A percentile compares a stretch with the other conserved stretches of the same genome.
These are phyloP conservation scores for Pituophis catenifer DNA, from an alignment of 2,113 vertebrate species.

Conservation along the genomic window DNA sequence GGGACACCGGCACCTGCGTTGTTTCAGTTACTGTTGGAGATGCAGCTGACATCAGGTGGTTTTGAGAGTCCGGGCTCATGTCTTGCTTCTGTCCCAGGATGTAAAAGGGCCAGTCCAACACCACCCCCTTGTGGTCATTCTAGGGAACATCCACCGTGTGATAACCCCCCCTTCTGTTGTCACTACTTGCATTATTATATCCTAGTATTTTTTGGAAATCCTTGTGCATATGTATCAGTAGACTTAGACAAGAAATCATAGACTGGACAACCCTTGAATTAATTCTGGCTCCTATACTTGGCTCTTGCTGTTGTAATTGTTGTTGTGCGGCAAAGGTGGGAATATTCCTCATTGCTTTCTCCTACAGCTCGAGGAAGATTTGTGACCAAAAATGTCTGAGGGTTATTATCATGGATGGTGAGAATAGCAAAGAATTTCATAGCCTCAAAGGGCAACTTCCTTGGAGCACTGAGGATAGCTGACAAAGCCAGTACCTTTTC, in stretches of 20 bases:
- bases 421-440: constrained; percentile 52
- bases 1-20: constrained; percentile 30
- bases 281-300: constrained; percentile 63
- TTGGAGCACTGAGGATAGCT: neutral
- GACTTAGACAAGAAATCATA: constrained; percentile 62
- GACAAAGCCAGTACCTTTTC: constrained; percentile 28
- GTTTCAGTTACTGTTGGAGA: constrained; percentile 23
- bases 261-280: constrained; percentile 68
- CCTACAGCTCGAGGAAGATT: constrained; percentile 44
- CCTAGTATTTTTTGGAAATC: constrained; percentile 71
- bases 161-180: constrained; percentile 64
- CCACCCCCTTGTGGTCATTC: constrained; percentile 56
- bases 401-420: constrained; percentile 40
- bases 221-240: constrained; percentile 70
- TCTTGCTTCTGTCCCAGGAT: constrained; percentile 52
- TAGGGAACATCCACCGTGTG: constrained; percentile 66
- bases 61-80: constrained; percentile 18
- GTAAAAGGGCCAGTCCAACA: constrained; percentile 65
- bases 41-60: constrained; percentile 49
- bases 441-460: constrained; percentile 15
- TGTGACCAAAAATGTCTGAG: constrained; percentile 70
- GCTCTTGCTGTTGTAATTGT: constrained; percentile 68
- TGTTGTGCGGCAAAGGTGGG: constrained; percentile 50
- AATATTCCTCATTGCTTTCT: constrained; percentile 26
- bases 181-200: constrained; percentile 70